Conservation (phyloP, 2,888 invertebrate species). For the Drosophila dives region DNA sequence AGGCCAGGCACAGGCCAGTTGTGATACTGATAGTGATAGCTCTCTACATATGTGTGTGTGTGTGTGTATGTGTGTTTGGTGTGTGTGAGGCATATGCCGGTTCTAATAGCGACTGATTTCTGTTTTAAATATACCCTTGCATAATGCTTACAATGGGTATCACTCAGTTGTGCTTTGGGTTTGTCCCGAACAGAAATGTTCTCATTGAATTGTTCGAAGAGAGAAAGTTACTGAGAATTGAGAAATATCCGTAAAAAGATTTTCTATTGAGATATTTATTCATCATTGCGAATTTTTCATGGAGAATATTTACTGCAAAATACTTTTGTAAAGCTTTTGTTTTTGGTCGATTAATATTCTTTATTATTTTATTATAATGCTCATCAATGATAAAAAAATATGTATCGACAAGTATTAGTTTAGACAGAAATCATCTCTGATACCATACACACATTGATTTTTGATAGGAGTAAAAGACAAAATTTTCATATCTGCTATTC, state of each 20-base stretch:
- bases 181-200: neutral
- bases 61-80: slow-evolving; percentile 18
- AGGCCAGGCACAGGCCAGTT: slow-evolving; percentile 38
- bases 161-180: neutral
- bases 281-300: neutral
- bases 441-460: neutral
- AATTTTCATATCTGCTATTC: neutral
- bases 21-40: slow-evolving; percentile 50
- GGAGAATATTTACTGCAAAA: neutral
- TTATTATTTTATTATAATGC: too few relatives aligned
- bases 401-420: too few relatives aligned
- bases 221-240: neutral
- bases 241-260: neutral
- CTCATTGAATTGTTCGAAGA: neutral
- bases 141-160: neutral
- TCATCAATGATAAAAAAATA: too few relatives aligned
- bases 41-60: slow-evolving; percentile 16
- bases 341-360: too few relatives aligned
- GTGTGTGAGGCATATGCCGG: slow-evolving; percentile 60
- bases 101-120: slow-evolving; percentile 32
- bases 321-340: too few relatives aligned
- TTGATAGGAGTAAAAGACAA: neutral
- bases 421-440: neutral
- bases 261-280: neutral
- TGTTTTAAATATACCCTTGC: slow-evolving; percentile 19